Percentiles rank a stretch among this genome's conserved stretches.
phyloP scores from a whole-genome alignment of 1,140 invertebrate species.

The Apis florea region DNA sequence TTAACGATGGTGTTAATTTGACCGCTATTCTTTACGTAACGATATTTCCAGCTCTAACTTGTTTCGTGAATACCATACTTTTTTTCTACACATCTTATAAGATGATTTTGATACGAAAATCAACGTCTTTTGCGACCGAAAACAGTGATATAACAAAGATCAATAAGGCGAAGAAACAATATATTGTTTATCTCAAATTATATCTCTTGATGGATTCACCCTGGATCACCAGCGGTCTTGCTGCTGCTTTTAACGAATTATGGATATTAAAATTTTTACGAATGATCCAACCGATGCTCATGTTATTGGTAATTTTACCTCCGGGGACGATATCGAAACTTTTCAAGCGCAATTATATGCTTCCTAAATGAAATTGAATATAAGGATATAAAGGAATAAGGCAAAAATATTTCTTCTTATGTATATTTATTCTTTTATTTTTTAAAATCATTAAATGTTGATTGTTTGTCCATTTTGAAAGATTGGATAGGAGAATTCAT shows the following conservation, averaged over 20 bases:
- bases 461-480: too few relatives aligned
- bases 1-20: slow-evolving; percentile 56
- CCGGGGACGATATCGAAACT: slow-evolving; percentile 41
- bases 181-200: slow-evolving; percentile 68
- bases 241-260: slow-evolving; percentile 65
- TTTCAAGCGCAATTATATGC: background rate
- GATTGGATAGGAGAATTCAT: too few relatives aligned
- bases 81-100: slow-evolving; percentile 69
- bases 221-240: slow-evolving; percentile 67
- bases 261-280: slow-evolving; percentile 71
- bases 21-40: slow-evolving; percentile 64
- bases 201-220: slow-evolving; percentile 73
- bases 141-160: slow-evolving; percentile 38
- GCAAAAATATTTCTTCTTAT: too few relatives aligned
- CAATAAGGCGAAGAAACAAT: slow-evolving; percentile 48
- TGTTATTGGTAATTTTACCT: slow-evolving; percentile 69
- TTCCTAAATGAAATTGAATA: background rate
- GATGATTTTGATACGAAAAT: slow-evolving; percentile 56
- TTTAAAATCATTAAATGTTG: too few relatives aligned
- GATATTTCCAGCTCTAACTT: slow-evolving; percentile 56
- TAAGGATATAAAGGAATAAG: too few relatives aligned
- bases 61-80: slow-evolving; percentile 60
- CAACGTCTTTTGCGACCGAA: slow-evolving; percentile 52
- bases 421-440: too few relatives aligned
- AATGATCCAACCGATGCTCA: slow-evolving; percentile 68